Evolutionary conservation across 2,797 vertebrate genomes (phyloP).

Genomic region (Tragelaphus oryx): DNA sequence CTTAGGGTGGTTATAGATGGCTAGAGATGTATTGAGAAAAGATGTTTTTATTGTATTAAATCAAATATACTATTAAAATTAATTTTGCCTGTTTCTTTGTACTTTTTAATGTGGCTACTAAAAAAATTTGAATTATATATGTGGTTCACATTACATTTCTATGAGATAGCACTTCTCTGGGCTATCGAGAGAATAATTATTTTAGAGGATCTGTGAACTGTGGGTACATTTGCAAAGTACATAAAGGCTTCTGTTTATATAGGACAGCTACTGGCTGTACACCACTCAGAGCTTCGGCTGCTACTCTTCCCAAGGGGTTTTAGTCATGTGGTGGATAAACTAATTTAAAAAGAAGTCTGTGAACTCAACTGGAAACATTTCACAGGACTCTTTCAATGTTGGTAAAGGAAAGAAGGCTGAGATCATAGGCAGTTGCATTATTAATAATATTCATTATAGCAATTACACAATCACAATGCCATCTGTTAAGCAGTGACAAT

Average conservation of each 20-base stretch:
- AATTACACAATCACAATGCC: neutral
- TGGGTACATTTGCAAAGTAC: neutral
- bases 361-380: constrained; percentile 16
- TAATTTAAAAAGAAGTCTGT: constrained; percentile 25
- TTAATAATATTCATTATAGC: constrained; percentile 37
- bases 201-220: neutral
- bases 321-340: constrained; percentile 5
- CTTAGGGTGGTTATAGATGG: neutral
- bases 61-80: neutral
- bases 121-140: neutral
- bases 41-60: neutral
- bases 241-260: neutral
- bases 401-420: constrained; percentile 23
- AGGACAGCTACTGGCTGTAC: neutral
- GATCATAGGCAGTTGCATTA: neutral
- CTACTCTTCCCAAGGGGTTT: neutral
- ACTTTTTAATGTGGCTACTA: neutral
- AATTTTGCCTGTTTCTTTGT: neutral
- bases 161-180: neutral
- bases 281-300: neutral
- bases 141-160: neutral
- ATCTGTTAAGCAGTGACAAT: constrained; percentile 2
- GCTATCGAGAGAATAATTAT: neutral
- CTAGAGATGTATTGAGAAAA: neutral
- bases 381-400: neutral